Conservation (phyloP, 2,113 vertebrate species). For the Cryptotis parvus region DNA sequence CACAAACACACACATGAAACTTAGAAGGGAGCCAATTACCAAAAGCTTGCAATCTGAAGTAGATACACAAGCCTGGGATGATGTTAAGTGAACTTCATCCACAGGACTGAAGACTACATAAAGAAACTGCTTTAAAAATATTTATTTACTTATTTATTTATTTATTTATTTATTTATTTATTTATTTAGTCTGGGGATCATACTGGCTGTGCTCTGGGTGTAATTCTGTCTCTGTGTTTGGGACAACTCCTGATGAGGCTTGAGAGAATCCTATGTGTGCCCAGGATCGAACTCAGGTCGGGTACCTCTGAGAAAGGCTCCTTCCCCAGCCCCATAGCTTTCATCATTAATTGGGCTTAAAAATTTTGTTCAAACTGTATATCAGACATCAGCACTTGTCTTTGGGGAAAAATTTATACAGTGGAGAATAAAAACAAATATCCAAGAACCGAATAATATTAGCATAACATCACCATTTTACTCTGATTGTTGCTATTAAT, state of each 20-base stretch:
- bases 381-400: background rate
- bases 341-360: background rate
- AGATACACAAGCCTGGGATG: background rate
- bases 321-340: too few species aligned
- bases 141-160: too few species aligned
- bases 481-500: conserved; percentile 30
- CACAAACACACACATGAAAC: background rate
- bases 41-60: background rate
- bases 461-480: background rate
- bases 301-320: too few species aligned
- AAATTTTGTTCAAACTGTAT: background rate
- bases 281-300: too few species aligned
- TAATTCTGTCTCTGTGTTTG: too few species aligned
- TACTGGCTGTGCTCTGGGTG: too few species aligned
- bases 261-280: too few species aligned
- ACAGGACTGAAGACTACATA: background rate
- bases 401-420: background rate
- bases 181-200: background rate
- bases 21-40: rapidly evolving
- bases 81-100: background rate
- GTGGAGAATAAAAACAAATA: background rate
- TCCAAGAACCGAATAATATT: background rate
- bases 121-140: too few species aligned
- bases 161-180: background rate
- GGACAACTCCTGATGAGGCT: too few species aligned